phyloP scores from a whole-genome alignment of 2,888 invertebrate genomes.

The Vesta saturnalis region DNA sequence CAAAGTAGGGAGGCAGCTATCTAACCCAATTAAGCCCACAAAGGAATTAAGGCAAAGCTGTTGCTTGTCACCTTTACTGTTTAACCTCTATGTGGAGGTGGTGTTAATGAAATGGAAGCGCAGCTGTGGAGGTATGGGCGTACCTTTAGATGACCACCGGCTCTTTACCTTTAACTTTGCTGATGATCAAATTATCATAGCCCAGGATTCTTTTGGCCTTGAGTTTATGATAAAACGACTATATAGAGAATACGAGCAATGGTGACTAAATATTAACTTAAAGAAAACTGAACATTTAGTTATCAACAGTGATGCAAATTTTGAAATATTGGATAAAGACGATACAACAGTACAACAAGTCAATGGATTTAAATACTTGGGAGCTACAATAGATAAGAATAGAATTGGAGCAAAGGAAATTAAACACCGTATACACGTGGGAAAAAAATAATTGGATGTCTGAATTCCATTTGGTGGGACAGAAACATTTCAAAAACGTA shows the following conservation, averaged over 20 bases:
- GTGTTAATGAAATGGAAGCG: slow-evolving; percentile 9
- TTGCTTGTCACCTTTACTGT: slow-evolving; percentile 4
- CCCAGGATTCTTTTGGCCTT: not conserved
- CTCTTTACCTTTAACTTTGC: no score
- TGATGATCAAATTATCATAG: no score
- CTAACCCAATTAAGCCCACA: not conserved
- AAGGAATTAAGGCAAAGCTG: slow-evolving; percentile 7
- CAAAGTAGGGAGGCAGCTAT: slow-evolving; percentile 10
- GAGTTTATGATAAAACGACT: not conserved
- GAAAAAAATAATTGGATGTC: no score
- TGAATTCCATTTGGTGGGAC: no score
- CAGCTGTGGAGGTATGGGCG: not conserved
- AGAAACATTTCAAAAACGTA: no score
- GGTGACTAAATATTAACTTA: not conserved
- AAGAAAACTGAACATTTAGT: slow-evolving; percentile 8
- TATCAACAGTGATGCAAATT: not conserved
- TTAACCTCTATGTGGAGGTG: slow-evolving; percentile 1
- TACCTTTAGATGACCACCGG: not conserved
- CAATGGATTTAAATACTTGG: slow-evolving; percentile 2
- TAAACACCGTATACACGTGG: slow-evolving; percentile 3
- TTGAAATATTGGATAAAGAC: slow-evolving; percentile 3
- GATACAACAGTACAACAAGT: not conserved
- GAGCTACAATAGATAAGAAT: not conserved
- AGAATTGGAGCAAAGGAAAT: not conserved
- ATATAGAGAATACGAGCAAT: slow-evolving; percentile 7